Evolutionary conservation across 30 jellyfish, hydroid and myxozoan genomes (phyloP).

Genomic region (Nemopilema nomurai): DNA sequence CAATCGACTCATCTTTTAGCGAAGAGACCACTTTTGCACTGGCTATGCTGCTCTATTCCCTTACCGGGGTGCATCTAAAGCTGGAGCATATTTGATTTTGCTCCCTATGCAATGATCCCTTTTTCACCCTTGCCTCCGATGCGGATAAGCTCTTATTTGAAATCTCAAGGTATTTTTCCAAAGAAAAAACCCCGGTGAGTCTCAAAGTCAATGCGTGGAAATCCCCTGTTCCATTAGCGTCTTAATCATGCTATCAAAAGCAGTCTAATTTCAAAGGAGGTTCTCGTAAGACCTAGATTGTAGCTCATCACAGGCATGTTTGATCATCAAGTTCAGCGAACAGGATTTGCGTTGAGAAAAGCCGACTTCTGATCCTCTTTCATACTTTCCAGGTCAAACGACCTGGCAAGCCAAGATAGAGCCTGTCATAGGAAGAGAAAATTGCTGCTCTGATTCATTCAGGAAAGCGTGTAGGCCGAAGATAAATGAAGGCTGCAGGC

Average conservation of each 20-base stretch:
- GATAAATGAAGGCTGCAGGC: neutral
- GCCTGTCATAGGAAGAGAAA: neutral
- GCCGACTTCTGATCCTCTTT: neutral
- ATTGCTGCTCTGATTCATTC: neutral
- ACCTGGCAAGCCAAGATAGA: neutral
- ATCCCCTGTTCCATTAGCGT: neutral
- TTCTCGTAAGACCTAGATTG: neutral
- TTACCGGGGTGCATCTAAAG: too few species aligned
- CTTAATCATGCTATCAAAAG: neutral
- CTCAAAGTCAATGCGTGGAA: neutral
- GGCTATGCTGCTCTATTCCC: too few species aligned
- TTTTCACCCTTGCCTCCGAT: neutral
- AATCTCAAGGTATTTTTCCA: neutral
- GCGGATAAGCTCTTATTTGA: neutral
- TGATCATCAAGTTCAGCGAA: neutral
- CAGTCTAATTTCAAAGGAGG: neutral
- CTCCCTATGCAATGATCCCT: neutral
- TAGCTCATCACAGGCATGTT: neutral
- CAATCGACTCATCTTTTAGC: too few species aligned
- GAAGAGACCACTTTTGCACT: too few species aligned
- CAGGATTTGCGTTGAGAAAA: neutral
- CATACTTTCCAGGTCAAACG: neutral
- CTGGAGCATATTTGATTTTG: neutral
- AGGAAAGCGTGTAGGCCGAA: neutral
- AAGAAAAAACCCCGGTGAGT: neutral